Conservation (phyloP, 2,888 invertebrate species). For the Thera obeliscata region DNA sequence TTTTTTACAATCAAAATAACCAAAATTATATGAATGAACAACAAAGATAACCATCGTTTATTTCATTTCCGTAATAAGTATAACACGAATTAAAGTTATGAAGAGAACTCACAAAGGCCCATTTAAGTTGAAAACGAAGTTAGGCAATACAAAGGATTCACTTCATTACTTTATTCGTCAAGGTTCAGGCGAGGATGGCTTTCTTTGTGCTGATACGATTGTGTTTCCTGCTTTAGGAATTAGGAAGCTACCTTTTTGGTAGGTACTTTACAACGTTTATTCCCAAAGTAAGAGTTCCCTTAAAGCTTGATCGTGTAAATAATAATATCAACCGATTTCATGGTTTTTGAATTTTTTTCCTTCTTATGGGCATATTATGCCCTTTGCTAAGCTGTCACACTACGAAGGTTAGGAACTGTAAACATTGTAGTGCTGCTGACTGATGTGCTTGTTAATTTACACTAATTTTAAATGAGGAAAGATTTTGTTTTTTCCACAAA, state of each 20-base stretch:
- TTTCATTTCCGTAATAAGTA: conserved; percentile 28
- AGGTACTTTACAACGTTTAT: too few species aligned
- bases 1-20: conserved; percentile 3
- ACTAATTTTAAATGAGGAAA: too few species aligned
- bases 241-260: conserved; percentile 12
- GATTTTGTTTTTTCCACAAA: too few species aligned
- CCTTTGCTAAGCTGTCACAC: too few species aligned
- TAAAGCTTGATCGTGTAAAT: too few species aligned
- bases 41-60: conserved; percentile 23
- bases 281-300: too few species aligned
- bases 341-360: too few species aligned
- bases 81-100: conserved; percentile 31
- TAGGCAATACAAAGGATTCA: conserved; percentile 30
- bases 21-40: conserved; percentile 10
- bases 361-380: too few species aligned
- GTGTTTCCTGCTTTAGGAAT: conserved; percentile 18
- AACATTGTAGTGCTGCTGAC: too few species aligned
- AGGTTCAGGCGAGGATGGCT: conserved; percentile 15
- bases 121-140: conserved; percentile 36
- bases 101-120: conserved; percentile 29
- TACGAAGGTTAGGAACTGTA: too few species aligned
- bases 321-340: too few species aligned
- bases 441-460: too few species aligned
- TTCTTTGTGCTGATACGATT: conserved; percentile 26
- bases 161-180: conserved; percentile 32